phyloP scores from a whole-genome alignment of 2,797 vertebrate genomes.

The Xenopus petersii region DNA sequence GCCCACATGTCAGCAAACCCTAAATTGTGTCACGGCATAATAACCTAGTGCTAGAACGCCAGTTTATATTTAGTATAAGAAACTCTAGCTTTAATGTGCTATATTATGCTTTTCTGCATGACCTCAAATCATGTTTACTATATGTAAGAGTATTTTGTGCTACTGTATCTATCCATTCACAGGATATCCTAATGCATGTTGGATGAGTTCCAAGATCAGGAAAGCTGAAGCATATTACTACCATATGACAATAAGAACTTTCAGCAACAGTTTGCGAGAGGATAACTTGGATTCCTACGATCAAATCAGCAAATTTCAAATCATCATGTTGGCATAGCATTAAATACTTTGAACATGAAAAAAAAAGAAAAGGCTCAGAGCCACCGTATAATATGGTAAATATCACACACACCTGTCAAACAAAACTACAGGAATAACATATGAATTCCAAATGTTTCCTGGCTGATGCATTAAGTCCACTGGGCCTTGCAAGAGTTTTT shows the following conservation, averaged over 20 bases:
- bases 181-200: constrained; percentile 52
- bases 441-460: background rate
- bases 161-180: constrained; percentile 13
- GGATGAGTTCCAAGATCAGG: constrained; percentile 61
- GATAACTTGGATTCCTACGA: constrained; percentile 43
- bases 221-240: constrained; percentile 61
- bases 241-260: constrained; percentile 66
- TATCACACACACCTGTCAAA: constrained; percentile 13
- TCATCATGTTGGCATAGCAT: background rate
- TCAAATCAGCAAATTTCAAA: constrained; percentile 12
- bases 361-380: background rate
- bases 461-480: background rate
- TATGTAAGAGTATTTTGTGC: background rate
- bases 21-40: no score
- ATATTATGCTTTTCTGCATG: background rate
- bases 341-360: background rate
- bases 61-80: no score
- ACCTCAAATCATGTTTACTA: constrained; percentile 2
- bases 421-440: background rate
- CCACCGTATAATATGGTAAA: background rate
- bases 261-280: constrained; percentile 54
- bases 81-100: background rate
- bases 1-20: no score
- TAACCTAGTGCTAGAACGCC: no score
- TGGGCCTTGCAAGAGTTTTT: no score